Evolutionary conservation across 2,888 invertebrate species (phyloP).

Genomic region (Tuta absoluta): DNA sequence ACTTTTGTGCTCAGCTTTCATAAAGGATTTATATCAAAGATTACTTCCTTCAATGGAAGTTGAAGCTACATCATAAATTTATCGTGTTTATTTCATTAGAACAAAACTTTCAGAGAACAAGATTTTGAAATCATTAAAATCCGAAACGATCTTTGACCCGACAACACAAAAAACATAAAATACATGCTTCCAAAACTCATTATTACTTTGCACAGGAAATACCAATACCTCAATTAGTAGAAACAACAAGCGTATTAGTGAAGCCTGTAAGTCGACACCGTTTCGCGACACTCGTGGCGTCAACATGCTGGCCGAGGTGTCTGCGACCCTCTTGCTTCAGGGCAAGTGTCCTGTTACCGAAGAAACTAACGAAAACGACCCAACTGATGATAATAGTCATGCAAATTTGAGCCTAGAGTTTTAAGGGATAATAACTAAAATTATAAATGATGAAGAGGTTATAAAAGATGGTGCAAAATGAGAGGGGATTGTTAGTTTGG

Average conservation of each 20-base stretch:
- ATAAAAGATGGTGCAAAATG: constrained; percentile 23
- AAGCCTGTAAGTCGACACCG: constrained; percentile 41
- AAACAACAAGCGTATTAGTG: constrained; percentile 40
- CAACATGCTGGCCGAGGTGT: constrained; percentile 31
- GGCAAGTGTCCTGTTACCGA: constrained; percentile 38
- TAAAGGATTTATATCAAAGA: constrained; percentile 1
- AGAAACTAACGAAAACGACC: constrained; percentile 23
- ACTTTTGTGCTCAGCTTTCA: background rate
- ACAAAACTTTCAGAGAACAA: too few relatives aligned
- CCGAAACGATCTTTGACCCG: background rate
- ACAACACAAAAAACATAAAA: background rate
- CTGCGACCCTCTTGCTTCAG: constrained; percentile 34
- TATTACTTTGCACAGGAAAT: constrained; percentile 11
- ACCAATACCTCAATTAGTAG: constrained; percentile 40
- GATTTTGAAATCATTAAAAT: background rate
- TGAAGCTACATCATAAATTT: background rate
- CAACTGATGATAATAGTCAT: constrained; percentile 21
- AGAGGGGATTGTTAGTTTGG: constrained; percentile 31
- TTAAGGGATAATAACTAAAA: constrained; percentile 27
- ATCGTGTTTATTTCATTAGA: too few relatives aligned
- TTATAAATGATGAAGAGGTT: constrained; percentile 3
- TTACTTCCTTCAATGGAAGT: background rate
- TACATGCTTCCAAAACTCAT: background rate
- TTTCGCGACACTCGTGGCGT: constrained; percentile 40
- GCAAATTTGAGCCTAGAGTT: constrained; percentile 27